Evolutionary conservation across 1,140 invertebrate genomes (phyloP).

Genomic region (Caerostris darwini): DNA sequence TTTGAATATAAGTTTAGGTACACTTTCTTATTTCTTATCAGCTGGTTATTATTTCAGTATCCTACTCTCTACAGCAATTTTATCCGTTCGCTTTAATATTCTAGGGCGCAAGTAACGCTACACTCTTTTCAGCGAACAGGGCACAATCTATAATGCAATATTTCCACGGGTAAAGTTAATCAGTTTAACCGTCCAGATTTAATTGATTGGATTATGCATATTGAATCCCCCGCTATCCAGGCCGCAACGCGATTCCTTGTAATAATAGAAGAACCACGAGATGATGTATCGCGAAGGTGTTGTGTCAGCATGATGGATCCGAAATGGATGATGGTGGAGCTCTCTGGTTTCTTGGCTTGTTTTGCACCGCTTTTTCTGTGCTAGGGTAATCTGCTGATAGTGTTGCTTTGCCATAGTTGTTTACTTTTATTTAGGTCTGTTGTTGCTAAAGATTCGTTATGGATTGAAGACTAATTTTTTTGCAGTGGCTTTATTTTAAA

Average conservation of each 20-base stretch:
- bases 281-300: not conserved
- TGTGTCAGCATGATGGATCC: not conserved
- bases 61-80: not conserved
- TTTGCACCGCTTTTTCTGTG: not conserved
- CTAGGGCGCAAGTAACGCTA: not conserved
- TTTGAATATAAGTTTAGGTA: no score
- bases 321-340: not conserved
- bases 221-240: not conserved
- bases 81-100: not conserved
- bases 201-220: constrained; percentile 29
- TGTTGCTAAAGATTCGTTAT: no score
- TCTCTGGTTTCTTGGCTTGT: not conserved
- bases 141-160: not conserved
- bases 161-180: not conserved
- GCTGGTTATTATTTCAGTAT: not conserved
- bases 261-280: not conserved
- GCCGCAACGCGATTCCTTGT: not conserved
- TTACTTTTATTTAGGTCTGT: no score
- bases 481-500: no score
- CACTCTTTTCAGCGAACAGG: not conserved
- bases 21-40: not conserved
- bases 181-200: constrained; percentile 2
- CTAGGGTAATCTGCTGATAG: not conserved
- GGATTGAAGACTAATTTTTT: no score
- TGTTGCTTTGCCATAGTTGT: no score